These are phyloP conservation scores for Achlya flavicornis DNA, from an alignment of 2,888 invertebrate species.

Conservation along the genomic window DNA sequence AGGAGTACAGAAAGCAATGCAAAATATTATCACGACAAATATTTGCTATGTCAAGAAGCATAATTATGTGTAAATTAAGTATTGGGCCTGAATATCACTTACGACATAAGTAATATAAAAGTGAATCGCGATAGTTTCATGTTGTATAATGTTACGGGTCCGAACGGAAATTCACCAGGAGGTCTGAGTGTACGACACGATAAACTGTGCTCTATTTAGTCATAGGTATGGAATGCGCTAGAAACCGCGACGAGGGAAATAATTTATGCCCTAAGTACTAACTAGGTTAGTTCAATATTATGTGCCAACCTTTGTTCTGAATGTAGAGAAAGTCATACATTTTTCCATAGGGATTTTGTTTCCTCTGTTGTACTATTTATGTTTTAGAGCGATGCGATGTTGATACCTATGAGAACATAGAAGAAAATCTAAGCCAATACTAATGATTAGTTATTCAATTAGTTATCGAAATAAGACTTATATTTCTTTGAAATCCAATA, in stretches of 20 bases:
- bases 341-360: neutral
- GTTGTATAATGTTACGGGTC: neutral
- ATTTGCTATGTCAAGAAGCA: neutral
- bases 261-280: slow-evolving; percentile 8
- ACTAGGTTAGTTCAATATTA: neutral
- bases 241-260: slow-evolving; percentile 6
- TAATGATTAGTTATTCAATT: too few relatives aligned
- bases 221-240: slow-evolving; percentile 11
- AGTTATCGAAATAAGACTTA: too few relatives aligned
- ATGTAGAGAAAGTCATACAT: neutral
- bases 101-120: too few relatives aligned
- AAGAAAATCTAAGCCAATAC: too few relatives aligned
- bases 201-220: slow-evolving; percentile 6
- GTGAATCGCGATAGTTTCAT: neutral
- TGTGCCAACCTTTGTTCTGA: neutral
- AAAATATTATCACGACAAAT: neutral
- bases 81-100: neutral
- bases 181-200: neutral
- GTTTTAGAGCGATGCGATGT: neutral
- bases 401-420: neutral
- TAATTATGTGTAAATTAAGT: neutral
- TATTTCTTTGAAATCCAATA: too few relatives aligned
- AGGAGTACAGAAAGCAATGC: too few relatives aligned
- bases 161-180: neutral
- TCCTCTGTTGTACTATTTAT: neutral